A percentile compares a stretch with the other conserved stretches of the same genome.
phyloP scores from a whole-genome alignment of 2,113 vertebrate genomes.

The Lonchura striata region DNA sequence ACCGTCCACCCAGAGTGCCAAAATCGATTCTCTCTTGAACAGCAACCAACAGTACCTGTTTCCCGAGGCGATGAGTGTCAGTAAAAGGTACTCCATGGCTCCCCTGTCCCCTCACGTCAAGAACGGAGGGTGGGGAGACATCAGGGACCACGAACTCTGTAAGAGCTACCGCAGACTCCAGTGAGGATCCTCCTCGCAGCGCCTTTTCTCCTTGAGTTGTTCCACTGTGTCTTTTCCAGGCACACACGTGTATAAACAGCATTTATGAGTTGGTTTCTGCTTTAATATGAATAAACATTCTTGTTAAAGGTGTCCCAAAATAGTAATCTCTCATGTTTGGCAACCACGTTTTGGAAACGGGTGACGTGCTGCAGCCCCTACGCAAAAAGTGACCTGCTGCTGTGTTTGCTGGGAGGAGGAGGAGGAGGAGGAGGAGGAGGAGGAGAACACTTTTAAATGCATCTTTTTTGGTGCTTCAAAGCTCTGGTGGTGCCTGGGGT shows the following conservation, averaged over 20 bases:
- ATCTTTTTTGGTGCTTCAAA: constrained; percentile 48
- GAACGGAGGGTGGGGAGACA: constrained; percentile 98
- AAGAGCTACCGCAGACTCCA: constrained; percentile 96
- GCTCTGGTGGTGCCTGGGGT: neutral
- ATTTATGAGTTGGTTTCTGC: constrained; percentile 76
- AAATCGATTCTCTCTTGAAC: constrained; percentile 89
- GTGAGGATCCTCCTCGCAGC: constrained; percentile 72
- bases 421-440: constrained; percentile 10
- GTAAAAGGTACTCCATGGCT: constrained; percentile 84
- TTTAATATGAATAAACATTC: constrained; percentile 72
- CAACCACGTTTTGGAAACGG: neutral
- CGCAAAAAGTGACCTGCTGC: neutral
- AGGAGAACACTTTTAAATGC: constrained; percentile 12
- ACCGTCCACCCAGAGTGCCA: constrained; percentile 87
- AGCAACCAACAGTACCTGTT: constrained; percentile 89
- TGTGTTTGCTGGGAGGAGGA: neutral
- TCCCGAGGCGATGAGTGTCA: constrained; percentile 84
- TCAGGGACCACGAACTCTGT: constrained; percentile 98
- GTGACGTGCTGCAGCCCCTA: neutral
- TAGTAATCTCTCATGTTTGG: constrained; percentile 58
- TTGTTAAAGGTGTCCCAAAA: constrained; percentile 66
- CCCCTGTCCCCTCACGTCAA: constrained; percentile 92
- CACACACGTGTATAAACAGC: constrained; percentile 48
- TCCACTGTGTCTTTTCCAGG: constrained; percentile 31
- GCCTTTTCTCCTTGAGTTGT: constrained; percentile 50